Evolutionary conservation across 2,113 vertebrate genomes (phyloP).

Genomic region (Microcebus griseorufus): DNA sequence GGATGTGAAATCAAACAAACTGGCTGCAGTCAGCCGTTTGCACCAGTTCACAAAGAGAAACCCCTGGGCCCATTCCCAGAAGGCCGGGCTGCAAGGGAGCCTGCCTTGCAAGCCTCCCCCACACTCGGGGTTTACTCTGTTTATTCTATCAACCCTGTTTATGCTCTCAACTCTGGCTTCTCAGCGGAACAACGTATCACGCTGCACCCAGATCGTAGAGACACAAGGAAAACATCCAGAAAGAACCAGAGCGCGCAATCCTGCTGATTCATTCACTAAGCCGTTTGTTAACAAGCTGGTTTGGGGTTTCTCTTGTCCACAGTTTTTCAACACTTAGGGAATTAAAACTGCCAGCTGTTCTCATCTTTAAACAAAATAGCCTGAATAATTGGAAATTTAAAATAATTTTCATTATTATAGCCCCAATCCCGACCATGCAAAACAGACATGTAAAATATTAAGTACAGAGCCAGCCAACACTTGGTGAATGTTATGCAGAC

Average conservation of each 20-base stretch:
- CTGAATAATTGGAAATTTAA: background rate
- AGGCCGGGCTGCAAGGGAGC: constrained; percentile 71
- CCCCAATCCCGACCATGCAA: background rate
- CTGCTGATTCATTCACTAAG: constrained; percentile 73
- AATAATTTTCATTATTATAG: constrained; percentile 39
- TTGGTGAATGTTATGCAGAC: background rate
- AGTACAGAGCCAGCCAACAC: background rate
- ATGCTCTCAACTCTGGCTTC: constrained; percentile 84
- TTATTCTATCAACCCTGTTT: constrained; percentile 79
- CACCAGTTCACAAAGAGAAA: constrained; percentile 77
- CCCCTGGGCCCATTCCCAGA: constrained; percentile 75
- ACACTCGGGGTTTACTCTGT: constrained; percentile 77
- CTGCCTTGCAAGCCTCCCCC: constrained; percentile 61
- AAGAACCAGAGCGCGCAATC: constrained; percentile 46
- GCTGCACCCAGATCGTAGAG: constrained; percentile 67
- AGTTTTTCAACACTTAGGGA: constrained; percentile 58
- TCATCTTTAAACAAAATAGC: constrained; percentile 32
- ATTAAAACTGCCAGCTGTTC: background rate
- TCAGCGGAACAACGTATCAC: constrained; percentile 81
- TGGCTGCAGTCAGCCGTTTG: constrained; percentile 63
- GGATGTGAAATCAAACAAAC: constrained; percentile 76
- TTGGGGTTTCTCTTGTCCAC: constrained; percentile 53
- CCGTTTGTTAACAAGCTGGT: constrained; percentile 69
- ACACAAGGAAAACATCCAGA: constrained; percentile 67
- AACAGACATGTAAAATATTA: background rate